phyloP scores from a whole-genome alignment of 53 echinoderm and acorn worm species.

The Henricia sp. region DNA sequence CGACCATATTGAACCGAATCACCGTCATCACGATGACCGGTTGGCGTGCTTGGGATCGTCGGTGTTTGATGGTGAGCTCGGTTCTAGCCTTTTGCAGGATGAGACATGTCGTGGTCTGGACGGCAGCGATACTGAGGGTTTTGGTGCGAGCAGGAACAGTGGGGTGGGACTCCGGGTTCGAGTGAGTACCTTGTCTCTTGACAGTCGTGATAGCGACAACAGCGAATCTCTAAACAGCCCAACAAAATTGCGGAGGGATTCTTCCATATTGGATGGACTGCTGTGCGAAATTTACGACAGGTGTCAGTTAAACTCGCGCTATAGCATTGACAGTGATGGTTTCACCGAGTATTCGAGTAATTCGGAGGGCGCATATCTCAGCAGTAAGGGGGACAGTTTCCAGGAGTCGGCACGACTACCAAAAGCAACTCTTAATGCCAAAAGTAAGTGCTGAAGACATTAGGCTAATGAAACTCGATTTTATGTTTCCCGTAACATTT shows the following conservation, averaged over 20 bases:
- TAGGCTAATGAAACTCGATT: no score
- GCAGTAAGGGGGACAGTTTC: conserved; percentile 95
- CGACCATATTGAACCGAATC: conserved; percentile 29
- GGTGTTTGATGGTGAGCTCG: not conserved
- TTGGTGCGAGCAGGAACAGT: not conserved
- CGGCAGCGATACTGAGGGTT: conserved; percentile 28
- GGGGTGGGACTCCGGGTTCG: conserved; percentile 7
- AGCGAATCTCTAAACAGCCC: conserved; percentile 44
- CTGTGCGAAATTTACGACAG: conserved; percentile 94
- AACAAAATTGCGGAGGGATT: conserved; percentile 45
- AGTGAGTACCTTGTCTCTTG: conserved; percentile 36
- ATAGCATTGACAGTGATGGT: conserved; percentile 93
- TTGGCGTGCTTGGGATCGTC: not conserved
- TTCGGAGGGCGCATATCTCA: conserved; percentile 90
- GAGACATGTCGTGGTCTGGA: not conserved
- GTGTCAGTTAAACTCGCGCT: conserved; percentile 70
- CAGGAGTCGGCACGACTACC: conserved; percentile 80
- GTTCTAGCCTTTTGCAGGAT: not conserved
- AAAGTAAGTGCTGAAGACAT: no score
- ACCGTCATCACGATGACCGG: no score
- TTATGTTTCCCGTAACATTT: no score
- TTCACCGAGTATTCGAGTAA: conserved; percentile 95
- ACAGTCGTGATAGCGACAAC: conserved; percentile 63
- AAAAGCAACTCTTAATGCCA: conserved; percentile 61
- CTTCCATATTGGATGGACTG: conserved; percentile 86